Percentiles rank a stretch among this genome's conserved stretches.
phyloP scores from a whole-genome alignment of 2,797 vertebrate species.

The Pangasius larnaudii region DNA sequence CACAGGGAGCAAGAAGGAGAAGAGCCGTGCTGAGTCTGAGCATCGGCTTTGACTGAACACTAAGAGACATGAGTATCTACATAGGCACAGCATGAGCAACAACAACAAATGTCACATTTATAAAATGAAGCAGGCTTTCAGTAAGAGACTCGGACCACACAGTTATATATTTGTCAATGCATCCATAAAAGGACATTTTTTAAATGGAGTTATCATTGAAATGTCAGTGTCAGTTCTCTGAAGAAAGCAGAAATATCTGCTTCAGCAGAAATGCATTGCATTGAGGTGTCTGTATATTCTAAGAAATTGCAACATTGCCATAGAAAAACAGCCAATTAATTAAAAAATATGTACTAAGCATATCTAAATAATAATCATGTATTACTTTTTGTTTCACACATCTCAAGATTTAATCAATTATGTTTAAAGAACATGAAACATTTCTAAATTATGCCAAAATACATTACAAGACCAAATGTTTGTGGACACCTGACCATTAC shows the following conservation, averaged over 20 bases:
- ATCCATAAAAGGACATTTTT: neutral
- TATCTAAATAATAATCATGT: neutral
- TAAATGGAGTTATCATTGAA: neutral
- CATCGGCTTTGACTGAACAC: slow-evolving; percentile 30
- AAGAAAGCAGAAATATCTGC: neutral
- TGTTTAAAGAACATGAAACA: neutral
- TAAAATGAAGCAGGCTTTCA: slow-evolving; percentile 1
- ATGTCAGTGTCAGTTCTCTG: neutral
- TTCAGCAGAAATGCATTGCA: neutral
- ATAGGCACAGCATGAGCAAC: slow-evolving; percentile 27
- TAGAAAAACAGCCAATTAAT: neutral
- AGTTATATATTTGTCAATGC: neutral
- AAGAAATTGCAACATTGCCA: neutral
- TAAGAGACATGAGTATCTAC: slow-evolving; percentile 31
- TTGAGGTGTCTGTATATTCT: neutral
- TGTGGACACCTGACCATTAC: neutral
- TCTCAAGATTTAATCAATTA: neutral
- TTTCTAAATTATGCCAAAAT: neutral
- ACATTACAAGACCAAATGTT: neutral
- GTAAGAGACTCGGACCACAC: neutral
- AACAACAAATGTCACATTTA: slow-evolving; percentile 30
- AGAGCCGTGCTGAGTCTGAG: slow-evolving; percentile 33
- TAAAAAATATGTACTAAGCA: too few species aligned
- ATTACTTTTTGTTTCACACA: neutral
- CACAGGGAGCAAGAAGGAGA: slow-evolving; percentile 56